Conservation (phyloP, 1,140 invertebrate species). For the Batillaria attramentaria region DNA sequence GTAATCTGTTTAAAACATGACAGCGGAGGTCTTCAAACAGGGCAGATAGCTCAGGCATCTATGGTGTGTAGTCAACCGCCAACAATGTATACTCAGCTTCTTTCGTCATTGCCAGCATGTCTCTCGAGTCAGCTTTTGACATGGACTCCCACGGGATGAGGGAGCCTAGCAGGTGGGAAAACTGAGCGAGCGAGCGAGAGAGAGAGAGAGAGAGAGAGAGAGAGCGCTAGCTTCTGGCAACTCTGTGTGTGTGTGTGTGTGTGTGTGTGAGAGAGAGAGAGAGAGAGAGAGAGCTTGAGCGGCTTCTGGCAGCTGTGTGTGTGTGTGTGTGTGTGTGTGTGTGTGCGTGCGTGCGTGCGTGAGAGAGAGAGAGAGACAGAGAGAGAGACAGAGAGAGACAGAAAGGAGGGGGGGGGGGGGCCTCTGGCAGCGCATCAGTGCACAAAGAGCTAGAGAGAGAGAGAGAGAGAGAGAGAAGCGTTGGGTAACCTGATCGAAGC, state of each 20-base stretch:
- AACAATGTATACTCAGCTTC: conserved; percentile 6
- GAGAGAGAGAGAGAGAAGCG: not conserved
- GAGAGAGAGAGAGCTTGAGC: not conserved
- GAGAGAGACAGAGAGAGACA: not conserved
- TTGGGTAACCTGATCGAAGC: no score
- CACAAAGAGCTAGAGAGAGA: not conserved
- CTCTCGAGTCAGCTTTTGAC: not conserved
- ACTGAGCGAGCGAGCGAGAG: not conserved
- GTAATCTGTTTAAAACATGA: conserved; percentile 7
- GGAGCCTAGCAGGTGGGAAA: not conserved
- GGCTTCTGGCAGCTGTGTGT: no score
- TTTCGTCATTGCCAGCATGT: not conserved
- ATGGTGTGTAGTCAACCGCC: not conserved
- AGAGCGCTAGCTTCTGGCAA: no score
- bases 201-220: not conserved
- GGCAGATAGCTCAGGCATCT: not conserved
- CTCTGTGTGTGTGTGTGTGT: no score
- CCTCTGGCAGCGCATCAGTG: no score
- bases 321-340: no score
- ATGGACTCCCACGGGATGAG: not conserved
- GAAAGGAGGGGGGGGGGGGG: not conserved
- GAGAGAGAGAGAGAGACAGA: not conserved
- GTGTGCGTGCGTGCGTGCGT: not conserved
- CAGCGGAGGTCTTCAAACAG: not conserved
- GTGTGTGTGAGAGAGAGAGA: not conserved